Evolutionary conservation across 2,797 vertebrate genomes (phyloP), one percentile per base, ranked within the genome.

Genomic region (Alcedo atthis): DNA sequence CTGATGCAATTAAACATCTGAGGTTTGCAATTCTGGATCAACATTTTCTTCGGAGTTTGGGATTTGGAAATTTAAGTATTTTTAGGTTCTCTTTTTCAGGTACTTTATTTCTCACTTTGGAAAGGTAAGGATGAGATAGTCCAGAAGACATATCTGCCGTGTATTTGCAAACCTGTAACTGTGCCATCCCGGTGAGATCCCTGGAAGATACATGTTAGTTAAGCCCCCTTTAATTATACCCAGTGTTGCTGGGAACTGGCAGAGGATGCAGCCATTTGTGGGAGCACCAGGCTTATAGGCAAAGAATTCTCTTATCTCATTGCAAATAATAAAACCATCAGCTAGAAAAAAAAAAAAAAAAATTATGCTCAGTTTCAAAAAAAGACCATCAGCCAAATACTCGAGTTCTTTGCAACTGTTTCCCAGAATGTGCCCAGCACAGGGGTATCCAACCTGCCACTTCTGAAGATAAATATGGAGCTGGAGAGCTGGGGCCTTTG

Each of bases 381-480:
- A 80, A 62, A 54, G 49, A 89, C 35, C n/a, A 87, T 81, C 16
- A 59, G 43, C 55, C 80, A 84, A 93, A 85, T 74, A 33, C 16
- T 70, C 28, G 35, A 61, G 68, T 54, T 69, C 75, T 80, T 92
- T 7, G 15, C 69, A 35, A 94, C 54, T 25, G n/a, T 85, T 92
- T 91, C 93, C 77, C 90, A 90, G 85, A 73, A 85, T 69, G 62
- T 19, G 0, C 62, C 30, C 59, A 69, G 71, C 49, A 76, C 53
- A 64, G 54, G 54, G 54, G 40, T 85, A 21, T 88, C 67, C 2
- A 1, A 74, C 51, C 13, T 6, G 45, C 69, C 45, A 71, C 89
- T 71, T 71, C 76, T 64, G 53, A 77, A 86, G 68, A 90, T 93
- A 88, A 93, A 90, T 62, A 58, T 19, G 32, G 90, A 77, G 49